Evolutionary conservation across 2,113 vertebrate species (phyloP), one percentile per base, ranked within the genome.

Genomic region (Rhinichthys klamathensis): DNA sequence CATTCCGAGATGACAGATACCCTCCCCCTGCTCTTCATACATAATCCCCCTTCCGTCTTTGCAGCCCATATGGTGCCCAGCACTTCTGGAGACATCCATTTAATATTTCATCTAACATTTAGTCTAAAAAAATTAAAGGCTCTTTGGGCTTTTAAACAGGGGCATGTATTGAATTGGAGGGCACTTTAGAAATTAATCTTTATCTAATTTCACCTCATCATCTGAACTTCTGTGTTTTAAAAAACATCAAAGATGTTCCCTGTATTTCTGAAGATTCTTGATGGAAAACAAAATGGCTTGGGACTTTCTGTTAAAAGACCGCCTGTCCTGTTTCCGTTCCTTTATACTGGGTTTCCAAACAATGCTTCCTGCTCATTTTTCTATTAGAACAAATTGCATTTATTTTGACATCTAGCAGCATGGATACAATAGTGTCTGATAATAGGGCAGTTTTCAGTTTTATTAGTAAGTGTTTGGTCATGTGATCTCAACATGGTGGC

Each of bases 21-120:
- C 85, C 89, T 84, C 56, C 75, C 79, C 86, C 83, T 88, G 89
- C 86, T 85, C 88, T 49, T 77, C 65, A 30, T 63, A 91, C 89
- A 92, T 93, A 93, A 94, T 90, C 90, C 54, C 25, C 44, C 60
- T 80, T 69, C 84, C 63, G 69, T 61, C 56, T 44, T 77, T n/a
- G 76, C 63, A 32, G 32, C 27, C 86, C 85, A 73, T 84, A 89
- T 90, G 87, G 70, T 89, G 44, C 25, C 83, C 65, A 21, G 15
- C 78, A 49, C 16, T 86, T 84, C 49, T 65, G 25, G 46, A 65
- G 83, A 25, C 72, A n/a, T 80, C 84, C 1, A 80, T 87, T 87
- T 88, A 86, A 73, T 56, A 73, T 88, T 89, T 76, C 56, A 85
- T 86, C 87, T 82, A 10, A n/a, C 76, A 82, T 85, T 89, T 90